phyloP scores from a whole-genome alignment of 2,113 vertebrate species.

The Nothocercus julius region DNA sequence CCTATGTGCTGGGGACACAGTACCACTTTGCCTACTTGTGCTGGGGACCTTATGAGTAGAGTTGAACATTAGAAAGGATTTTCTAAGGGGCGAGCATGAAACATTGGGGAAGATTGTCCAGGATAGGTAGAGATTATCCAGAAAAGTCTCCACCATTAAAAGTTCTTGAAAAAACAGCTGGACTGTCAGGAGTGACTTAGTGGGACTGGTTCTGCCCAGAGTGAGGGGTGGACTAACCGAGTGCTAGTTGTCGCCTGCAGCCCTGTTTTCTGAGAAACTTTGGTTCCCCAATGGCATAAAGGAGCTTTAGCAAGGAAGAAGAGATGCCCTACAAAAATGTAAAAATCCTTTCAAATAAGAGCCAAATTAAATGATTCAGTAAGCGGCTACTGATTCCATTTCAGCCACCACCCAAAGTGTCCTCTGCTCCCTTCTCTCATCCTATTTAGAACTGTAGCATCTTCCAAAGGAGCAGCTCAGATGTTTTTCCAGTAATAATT shows the following conservation, averaged over 20 bases:
- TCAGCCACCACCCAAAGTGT: neutral
- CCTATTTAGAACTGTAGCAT: neutral
- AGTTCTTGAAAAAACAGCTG: neutral
- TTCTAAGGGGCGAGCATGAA: neutral
- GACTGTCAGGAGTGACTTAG: neutral
- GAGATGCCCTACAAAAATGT: neutral
- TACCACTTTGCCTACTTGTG: neutral
- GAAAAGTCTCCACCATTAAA: neutral
- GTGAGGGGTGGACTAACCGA: neutral
- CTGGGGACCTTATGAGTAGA: neutral
- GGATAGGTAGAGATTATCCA: neutral
- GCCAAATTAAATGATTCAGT: neutral
- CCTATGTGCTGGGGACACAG: neutral
- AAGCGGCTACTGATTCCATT: neutral
- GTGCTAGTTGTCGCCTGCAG: neutral
- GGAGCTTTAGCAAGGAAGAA: neutral
- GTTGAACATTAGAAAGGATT: neutral
- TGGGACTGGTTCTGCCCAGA: neutral
- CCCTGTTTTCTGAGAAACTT: neutral
- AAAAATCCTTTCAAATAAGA: neutral
- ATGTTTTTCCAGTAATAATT: neutral
- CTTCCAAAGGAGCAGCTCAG: neutral
- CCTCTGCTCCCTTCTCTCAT: neutral
- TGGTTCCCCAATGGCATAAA: neutral
- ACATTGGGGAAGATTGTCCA: neutral